phyloP scores from a whole-genome alignment of 2,888 invertebrate genomes.

The Electrophaes corylata region DNA sequence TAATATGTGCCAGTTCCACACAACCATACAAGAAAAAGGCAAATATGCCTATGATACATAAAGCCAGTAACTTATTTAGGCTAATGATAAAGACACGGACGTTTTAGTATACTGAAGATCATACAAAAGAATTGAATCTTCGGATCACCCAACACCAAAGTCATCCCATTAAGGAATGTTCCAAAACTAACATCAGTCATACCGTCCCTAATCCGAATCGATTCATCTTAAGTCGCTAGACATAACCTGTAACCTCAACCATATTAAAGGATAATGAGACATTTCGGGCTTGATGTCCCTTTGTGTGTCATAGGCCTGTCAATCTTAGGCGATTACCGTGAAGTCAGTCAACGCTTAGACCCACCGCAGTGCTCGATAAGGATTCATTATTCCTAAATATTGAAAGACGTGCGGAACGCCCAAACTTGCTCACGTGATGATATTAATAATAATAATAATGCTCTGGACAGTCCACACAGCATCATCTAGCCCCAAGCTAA shows the following conservation, averaged over 20 bases:
- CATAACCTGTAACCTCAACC: conserved; percentile 69
- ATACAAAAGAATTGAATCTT: background rate
- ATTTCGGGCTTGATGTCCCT: conserved; percentile 53
- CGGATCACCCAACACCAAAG: background rate
- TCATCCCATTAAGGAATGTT: conserved; percentile 9
- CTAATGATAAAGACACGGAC: background rate
- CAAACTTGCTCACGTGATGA: no score
- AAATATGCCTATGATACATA: no score
- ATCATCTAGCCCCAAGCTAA: no score
- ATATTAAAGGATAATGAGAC: conserved; percentile 72
- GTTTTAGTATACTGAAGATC: background rate
- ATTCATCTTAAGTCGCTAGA: conserved; percentile 60
- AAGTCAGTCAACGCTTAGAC: conserved; percentile 61
- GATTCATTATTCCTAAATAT: conserved; percentile 6
- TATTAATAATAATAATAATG: no score
- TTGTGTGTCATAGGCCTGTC: conserved; percentile 61
- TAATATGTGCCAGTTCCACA: no score
- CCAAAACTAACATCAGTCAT: conserved; percentile 36
- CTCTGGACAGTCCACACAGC: no score
- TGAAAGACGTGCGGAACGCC: no score
- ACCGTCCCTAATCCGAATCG: conserved; percentile 61
- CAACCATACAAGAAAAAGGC: no score
- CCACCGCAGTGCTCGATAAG: conserved; percentile 56
- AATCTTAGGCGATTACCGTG: conserved; percentile 63
- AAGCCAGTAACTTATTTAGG: background rate